These are phyloP conservation scores for Eidolon helvum DNA, from an alignment of 2,113 vertebrate genomes.

Conservation along the genomic window DNA sequence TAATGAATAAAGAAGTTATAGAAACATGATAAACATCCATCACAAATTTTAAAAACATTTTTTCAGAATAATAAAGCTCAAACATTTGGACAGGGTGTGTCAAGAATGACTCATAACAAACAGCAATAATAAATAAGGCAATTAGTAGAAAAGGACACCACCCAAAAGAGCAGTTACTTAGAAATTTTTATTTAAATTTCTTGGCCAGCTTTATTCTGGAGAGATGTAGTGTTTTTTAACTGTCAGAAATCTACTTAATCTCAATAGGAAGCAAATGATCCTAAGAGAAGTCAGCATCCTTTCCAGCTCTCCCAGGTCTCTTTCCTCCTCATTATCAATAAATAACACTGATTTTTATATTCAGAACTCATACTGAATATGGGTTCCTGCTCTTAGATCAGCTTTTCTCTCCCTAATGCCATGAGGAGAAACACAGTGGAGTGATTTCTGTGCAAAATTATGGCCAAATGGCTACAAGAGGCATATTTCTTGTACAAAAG, in stretches of 20 bases:
- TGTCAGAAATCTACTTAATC: not conserved
- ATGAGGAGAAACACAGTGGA: not conserved
- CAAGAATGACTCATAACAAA: slow-evolving; percentile 17
- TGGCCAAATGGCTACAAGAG: not conserved
- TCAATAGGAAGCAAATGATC: not conserved
- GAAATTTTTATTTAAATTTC: slow-evolving; percentile 24
- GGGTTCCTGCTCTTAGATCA: not conserved
- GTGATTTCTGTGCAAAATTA: not conserved
- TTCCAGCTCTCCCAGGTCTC: not conserved
- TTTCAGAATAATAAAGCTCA: not conserved
- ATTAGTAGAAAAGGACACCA: not conserved
- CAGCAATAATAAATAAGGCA: slow-evolving; percentile 17
- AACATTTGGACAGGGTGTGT: slow-evolving; percentile 45
- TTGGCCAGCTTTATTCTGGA: not conserved
- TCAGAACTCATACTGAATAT: not conserved
- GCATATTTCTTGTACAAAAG: not conserved
- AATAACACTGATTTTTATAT: not conserved
- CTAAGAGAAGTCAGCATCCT: not conserved
- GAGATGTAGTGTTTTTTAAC: not conserved
- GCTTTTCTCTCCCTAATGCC: not conserved
- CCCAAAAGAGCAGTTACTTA: not conserved
- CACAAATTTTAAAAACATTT: not conserved
- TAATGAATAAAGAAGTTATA: not conserved
- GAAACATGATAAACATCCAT: not conserved
- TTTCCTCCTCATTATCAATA: not conserved